Evolutionary conservation across 2,888 invertebrate species (phyloP), one percentile per base, ranked within the genome.

Genomic region (Cephus spinipes): DNA sequence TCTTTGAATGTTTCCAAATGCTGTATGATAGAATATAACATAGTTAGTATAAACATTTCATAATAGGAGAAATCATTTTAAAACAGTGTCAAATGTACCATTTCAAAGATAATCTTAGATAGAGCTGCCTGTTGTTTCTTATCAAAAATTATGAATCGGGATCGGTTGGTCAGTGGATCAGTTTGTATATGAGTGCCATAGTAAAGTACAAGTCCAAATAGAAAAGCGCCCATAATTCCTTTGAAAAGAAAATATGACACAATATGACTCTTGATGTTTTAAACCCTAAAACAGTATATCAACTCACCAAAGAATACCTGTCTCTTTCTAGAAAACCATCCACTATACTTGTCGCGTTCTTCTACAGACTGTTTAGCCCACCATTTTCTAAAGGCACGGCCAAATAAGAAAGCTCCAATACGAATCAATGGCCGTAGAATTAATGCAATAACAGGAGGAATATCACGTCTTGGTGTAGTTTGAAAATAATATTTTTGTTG

Each of bases 131-230:
- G 89, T 83, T 93, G 93, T 9, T 92, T 89, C 78, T 89, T 85
- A 30, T 91, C 92, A 79, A 94, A 92, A 11, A 93, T 90, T 34
- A 94, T 91, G 81, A 94, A 94, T 78, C 94, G 89, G 78, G 89
- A 90, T 73, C 94, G 89, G 15, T 92, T 90, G 3, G 93, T 93
- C 71, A 94, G 82, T 1, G 94, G 94, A 55, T 93, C 92, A 74
- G 89, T 92, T 83, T 93, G 91, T 15, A 93, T 78, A 84, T 94
- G 93, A 12, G 86, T 87, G 6, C 88, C 73, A 75, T 91, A 92
- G 76, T 89, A 92, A 36, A 85, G 6, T 69, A 86, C 74, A 32
- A 87, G 33, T 35, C 80, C 73, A 3, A 84, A 77, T 11, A 85
- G 76, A 12, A 87, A 80, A 6, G 84, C 36, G 40, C 84, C 85